Base-by-base conservation (phyloP, 2,888 invertebrate species). In the Dascillus cervinus region DNA sequence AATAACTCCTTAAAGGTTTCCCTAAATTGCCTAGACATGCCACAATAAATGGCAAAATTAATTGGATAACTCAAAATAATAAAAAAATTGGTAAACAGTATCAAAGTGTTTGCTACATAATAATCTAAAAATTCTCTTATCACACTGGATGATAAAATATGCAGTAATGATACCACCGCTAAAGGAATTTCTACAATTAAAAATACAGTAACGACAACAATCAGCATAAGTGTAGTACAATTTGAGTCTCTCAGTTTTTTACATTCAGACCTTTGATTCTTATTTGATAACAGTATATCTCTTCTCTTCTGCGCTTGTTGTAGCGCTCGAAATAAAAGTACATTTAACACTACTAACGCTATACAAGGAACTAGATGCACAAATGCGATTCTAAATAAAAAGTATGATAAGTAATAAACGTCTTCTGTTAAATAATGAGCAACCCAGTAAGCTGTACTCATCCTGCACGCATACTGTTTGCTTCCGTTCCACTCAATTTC, bases 1-100 rank as follows among this genome's bases (percentile, higher is more conserved):
- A 94, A 92, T 4, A 79, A 59, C 52, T 83, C 84, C 54, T 87
- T 88, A 62, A 95, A 95, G 0, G 94, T 94, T 60, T 92, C 90
- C 28, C 95, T 72, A 63, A 95, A 95, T 60, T 89, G 90, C 15
- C 89, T 71, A 15, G 89, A 90, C 95, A 95, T 96, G 11, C 91
- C 91, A 60, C 92, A 94, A 57, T 95, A 95, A 44, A 94, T 91
- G 37, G 90, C 92, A 55, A 95, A 94, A 62, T 94, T 92, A 34
- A 92, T 82, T 6, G 91, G 91, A 64, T 92, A 92, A 25, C 88
- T 88, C 20, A 90, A 75, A 35, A 91, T 82, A 38, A 95, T 86
- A 60, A 89, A 83, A 66, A 94, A 90, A 67, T 94, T 94, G 6
- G 88, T 88, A 55, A 89, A 78, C 39, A 85, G 62, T 34, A 88